Conservation (phyloP, 2,888 invertebrate genomes). For the Nowickia ferox region DNA sequence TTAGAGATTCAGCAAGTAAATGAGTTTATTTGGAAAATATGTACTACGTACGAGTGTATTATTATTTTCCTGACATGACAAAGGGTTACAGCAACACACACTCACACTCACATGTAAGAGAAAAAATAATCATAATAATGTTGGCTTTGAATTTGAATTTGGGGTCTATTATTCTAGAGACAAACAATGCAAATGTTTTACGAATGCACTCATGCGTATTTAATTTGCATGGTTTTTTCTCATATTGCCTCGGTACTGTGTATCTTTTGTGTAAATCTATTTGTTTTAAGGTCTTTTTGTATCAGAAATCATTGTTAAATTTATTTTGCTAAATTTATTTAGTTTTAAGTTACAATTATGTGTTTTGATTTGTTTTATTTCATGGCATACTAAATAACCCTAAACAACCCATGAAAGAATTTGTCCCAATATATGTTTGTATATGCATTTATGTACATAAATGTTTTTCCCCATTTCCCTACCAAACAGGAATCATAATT, state of each 20-base stretch:
- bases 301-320: slow-evolving; percentile 6
- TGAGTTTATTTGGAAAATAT: slow-evolving; percentile 43
- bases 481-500: slow-evolving; percentile 27
- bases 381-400: not conserved
- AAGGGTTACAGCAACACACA: slow-evolving; percentile 20
- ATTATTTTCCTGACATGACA: slow-evolving; percentile 36
- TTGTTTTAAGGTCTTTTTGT: slow-evolving; percentile 35
- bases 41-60: slow-evolving; percentile 37
- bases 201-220: slow-evolving; percentile 65
- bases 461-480: not conserved
- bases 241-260: not conserved
- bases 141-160: slow-evolving; percentile 8
- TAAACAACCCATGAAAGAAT: not conserved
- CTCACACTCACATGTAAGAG: not conserved
- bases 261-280: slow-evolving; percentile 42
- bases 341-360: slow-evolving; percentile 46
- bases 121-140: slow-evolving; percentile 15
- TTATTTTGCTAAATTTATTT: slow-evolving; percentile 25
- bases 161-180: not conserved
- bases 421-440: not conserved
- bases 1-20: slow-evolving; percentile 1
- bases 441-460: not conserved
- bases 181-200: slow-evolving; percentile 47
- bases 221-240: slow-evolving; percentile 39
- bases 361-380: slow-evolving; percentile 52